Base-by-base conservation (phyloP, 2,888 invertebrate species). In the Rotaria macrura region DNA sequence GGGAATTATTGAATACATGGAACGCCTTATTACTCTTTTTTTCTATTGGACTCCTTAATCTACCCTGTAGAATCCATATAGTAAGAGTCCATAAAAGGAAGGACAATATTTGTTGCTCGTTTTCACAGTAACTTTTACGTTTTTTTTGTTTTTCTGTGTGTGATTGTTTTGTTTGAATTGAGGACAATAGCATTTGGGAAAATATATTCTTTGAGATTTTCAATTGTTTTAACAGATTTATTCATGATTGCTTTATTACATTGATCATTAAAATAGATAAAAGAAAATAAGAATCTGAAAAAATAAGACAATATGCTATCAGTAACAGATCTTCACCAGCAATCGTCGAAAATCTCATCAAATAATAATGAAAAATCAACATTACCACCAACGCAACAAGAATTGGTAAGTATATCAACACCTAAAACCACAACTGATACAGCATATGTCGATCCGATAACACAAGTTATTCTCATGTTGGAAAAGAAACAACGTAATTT, bases 401-500 rank as follows among this genome's bases (percentile, higher is more conserved):
- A 65, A 65, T 20, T 14, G 14, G 20, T 65, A 17, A 34, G 4
- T 65, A 12, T 25, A 74, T 1, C 74, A 25, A 40, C 25, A 40
- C 10, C 74, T 17, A 25, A 25, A 40, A 25, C 10, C 12, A 79
- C 40, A 43, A 43, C 43, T 10, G 40, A 43, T 40, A 17, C 79
- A 12, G n/a, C 12, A 25, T 25, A 43, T 79, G 43, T 4, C 4
- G 79, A 79, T 79, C n/a, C 79, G 14, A n/a, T 79, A 3, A 79
- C 79, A 3, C 79, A 79, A 79, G 43, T 23, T 14, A 14, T 79
- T 79, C 43, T 79, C 12, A 43, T 43, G 25, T n/a, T 79, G 23
- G 79, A 79, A 79, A 79, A 79, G 20, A 79, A 79, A 79, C 79
- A 79, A 79, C 79, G 79, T 43, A 79, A 79, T 79, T n/a, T 79